Evolutionary conservation across 2,797 vertebrate genomes (phyloP).

Genomic region (Fistularia commersonii): DNA sequence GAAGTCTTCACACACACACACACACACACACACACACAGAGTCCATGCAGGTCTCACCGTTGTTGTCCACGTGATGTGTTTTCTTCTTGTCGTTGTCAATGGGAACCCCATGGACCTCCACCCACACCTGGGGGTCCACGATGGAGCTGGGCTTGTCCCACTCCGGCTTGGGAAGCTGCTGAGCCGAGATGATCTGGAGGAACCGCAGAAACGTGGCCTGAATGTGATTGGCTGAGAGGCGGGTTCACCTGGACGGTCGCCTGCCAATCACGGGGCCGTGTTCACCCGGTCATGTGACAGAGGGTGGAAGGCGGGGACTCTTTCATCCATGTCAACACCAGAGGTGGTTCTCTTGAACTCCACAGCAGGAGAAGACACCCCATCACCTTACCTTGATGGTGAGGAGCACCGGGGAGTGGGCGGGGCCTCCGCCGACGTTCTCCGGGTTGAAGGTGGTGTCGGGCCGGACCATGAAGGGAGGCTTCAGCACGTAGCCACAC

Average conservation of each 20-base stretch:
- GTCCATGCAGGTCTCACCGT: slow-evolving; percentile 71
- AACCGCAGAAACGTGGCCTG: not conserved
- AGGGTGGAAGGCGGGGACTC: too few relatives aligned
- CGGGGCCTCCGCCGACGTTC: slow-evolving; percentile 71
- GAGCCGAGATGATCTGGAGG: slow-evolving; percentile 88
- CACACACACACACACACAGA: not conserved
- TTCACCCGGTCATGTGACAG: too few relatives aligned
- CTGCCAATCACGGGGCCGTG: too few relatives aligned
- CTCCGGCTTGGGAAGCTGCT: slow-evolving; percentile 93
- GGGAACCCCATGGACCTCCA: slow-evolving; percentile 84
- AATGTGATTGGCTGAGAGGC: not conserved
- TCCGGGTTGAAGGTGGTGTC: slow-evolving; percentile 79
- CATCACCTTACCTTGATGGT: slow-evolving; percentile 76
- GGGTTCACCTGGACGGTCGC: too few relatives aligned
- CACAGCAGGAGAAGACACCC: not conserved
- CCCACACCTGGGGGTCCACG: slow-evolving; percentile 89
- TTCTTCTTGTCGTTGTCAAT: slow-evolving; percentile 83
- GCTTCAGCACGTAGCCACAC: slow-evolving; percentile 88
- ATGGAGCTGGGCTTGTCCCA: slow-evolving; percentile 88
- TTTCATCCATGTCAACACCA: too few relatives aligned
- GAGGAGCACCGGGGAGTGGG: slow-evolving; percentile 66
- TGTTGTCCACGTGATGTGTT: slow-evolving; percentile 86
- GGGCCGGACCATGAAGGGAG: slow-evolving; percentile 73
- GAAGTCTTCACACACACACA: not conserved
- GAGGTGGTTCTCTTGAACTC: too few relatives aligned